Percentiles rank a stretch among this genome's conserved stretches.
These are phyloP conservation scores for Pedionomus torquatus DNA, from an alignment of 2,113 vertebrate species.

Conservation along the genomic window DNA sequence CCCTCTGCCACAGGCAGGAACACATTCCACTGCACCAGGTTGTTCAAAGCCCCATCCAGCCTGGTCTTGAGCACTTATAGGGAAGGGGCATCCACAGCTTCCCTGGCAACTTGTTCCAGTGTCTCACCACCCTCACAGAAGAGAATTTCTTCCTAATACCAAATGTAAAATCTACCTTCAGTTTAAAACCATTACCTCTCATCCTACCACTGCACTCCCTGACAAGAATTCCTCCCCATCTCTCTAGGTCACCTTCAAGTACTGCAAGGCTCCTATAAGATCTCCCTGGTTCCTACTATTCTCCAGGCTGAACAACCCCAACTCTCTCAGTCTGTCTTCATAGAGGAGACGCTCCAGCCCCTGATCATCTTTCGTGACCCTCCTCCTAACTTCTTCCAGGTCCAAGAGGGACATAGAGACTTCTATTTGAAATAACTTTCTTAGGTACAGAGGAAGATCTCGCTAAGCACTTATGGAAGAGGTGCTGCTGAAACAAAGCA, in stretches of 20 bases:
- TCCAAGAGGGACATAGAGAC: background rate
- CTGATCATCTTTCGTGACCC: background rate
- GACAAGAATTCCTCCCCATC: background rate
- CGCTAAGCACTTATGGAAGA: background rate
- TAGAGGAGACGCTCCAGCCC: background rate
- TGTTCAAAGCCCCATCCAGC: background rate
- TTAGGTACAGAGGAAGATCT: background rate
- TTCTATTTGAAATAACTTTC: background rate
- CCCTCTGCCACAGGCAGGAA: background rate
- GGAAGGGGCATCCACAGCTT: background rate
- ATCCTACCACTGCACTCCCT: background rate
- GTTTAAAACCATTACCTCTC: background rate
- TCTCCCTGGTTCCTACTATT: no score
- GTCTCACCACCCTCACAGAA: background rate
- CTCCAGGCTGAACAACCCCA: background rate
- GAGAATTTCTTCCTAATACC: background rate
- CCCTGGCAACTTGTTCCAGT: background rate
- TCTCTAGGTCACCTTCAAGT: background rate
- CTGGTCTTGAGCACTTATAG: background rate
- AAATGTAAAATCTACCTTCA: background rate
- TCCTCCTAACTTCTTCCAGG: background rate
- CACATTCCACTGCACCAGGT: background rate
- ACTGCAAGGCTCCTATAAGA: background rate
- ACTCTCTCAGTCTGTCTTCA: background rate
- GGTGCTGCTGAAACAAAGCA: background rate